These are phyloP conservation scores for Aythya baeri DNA, from an alignment of 2,113 vertebrate species.

Conservation along the genomic window DNA sequence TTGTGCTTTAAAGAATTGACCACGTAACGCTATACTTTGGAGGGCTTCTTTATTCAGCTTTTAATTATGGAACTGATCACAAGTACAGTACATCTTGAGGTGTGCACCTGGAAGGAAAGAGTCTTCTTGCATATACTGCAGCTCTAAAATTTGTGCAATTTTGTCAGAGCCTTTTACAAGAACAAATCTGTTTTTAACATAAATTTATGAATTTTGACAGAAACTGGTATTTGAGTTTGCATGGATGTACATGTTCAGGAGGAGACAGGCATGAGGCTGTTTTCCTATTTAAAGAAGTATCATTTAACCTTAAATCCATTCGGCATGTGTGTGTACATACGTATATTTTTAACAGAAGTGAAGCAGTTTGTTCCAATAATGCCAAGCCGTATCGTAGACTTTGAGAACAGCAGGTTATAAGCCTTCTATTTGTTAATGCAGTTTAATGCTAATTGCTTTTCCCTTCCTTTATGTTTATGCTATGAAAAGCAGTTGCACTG, in stretches of 20 bases:
- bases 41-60: conserved; percentile 41
- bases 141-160: not conserved
- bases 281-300: conserved; percentile 36
- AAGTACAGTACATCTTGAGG: not conserved
- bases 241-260: not conserved
- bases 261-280: conserved; percentile 55
- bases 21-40: not conserved
- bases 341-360: conserved; percentile 17
- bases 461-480: conserved; percentile 41
- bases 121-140: not conserved
- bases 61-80: conserved; percentile 66
- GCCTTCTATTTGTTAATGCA: not conserved
- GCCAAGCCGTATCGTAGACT: not conserved
- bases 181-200: not conserved
- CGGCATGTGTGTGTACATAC: conserved; percentile 3
- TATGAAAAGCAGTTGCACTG: conserved; percentile 28
- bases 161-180: not conserved
- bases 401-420: not conserved
- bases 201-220: not conserved
- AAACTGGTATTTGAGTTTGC: not conserved
- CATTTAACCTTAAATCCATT: conserved; percentile 40
- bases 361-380: not conserved
- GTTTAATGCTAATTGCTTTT: conserved; percentile 53
- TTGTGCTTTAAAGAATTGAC: not conserved
- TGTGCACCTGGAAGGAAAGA: not conserved